Conservation (phyloP, 2,888 invertebrate genomes). For the Sinhomidia bicolor region DNA sequence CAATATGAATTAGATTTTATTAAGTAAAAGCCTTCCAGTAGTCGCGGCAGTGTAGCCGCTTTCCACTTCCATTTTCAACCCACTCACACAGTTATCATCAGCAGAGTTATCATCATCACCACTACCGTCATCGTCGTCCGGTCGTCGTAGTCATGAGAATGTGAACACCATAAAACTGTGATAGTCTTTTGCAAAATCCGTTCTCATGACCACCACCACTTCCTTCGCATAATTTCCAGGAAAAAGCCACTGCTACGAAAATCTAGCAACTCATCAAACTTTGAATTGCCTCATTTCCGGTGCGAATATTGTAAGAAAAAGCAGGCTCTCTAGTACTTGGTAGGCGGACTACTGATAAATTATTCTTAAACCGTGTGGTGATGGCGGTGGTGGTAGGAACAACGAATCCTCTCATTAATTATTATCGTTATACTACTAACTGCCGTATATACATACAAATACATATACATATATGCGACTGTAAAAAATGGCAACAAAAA, state of each 20-base stretch:
- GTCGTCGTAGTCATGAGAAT: slow-evolving; percentile 26
- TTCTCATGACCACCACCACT: slow-evolving; percentile 50
- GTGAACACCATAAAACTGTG: slow-evolving; percentile 38
- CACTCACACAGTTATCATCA: slow-evolving; percentile 43
- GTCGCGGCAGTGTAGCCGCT: background rate
- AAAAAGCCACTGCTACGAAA: slow-evolving; percentile 3
- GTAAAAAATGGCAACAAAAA: background rate
- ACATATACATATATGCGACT: no score
- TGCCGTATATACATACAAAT: no score
- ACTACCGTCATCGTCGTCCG: background rate
- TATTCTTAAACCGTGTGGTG: background rate
- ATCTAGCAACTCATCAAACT: slow-evolving; percentile 50
- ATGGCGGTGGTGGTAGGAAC: no score
- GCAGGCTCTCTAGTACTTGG: background rate
- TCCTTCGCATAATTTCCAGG: slow-evolving; percentile 45
- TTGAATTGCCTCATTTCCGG: slow-evolving; percentile 56
- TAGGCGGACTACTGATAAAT: slow-evolving; percentile 25
- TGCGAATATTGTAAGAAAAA: slow-evolving; percentile 48
- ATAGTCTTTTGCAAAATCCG: slow-evolving; percentile 40
- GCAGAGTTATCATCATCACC: background rate
- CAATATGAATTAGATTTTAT: background rate
- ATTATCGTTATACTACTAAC: slow-evolving; percentile 17
- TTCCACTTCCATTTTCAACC: slow-evolving; percentile 50
- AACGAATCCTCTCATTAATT: slow-evolving; percentile 31
- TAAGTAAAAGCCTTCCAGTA: background rate